Percentiles rank a stretch among this genome's conserved stretches.
These are phyloP conservation scores for Zosterops lateralis DNA, from an alignment of 2,113 vertebrate genomes.

Conservation along the genomic window DNA sequence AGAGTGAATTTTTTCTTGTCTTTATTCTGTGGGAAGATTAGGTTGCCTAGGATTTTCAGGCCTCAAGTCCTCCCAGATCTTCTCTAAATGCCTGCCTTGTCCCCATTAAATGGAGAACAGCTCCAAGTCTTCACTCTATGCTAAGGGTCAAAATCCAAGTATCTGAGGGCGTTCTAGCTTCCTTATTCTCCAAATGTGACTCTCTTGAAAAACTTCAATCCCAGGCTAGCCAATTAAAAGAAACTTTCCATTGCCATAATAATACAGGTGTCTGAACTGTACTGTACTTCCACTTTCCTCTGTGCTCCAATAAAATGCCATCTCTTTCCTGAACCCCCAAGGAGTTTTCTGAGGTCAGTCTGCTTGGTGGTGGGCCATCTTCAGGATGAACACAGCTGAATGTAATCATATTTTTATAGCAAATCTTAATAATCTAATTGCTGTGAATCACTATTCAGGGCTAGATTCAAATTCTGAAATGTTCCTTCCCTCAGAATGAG, in stretches of 20 bases:
- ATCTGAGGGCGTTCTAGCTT: background rate
- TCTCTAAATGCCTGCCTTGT: background rate
- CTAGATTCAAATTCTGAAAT: background rate
- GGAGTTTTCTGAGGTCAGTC: background rate
- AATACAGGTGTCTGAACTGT: background rate
- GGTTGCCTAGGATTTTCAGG: background rate
- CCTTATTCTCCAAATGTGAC: background rate
- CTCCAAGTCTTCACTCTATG: background rate
- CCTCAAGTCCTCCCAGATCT: background rate
- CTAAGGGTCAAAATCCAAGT: background rate
- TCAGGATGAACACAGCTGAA: background rate
- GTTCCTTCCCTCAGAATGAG: background rate
- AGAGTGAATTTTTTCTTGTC: background rate
- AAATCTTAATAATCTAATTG: slow-evolving; percentile 32
- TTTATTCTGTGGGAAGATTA: background rate
- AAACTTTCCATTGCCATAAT: background rate
- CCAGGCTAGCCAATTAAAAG: background rate
- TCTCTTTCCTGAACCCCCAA: background rate
- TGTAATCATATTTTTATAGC: background rate
- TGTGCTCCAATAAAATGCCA: background rate
- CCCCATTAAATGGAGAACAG: background rate
- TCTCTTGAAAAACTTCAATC: background rate
- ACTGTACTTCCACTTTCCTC: background rate
- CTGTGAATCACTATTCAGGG: background rate
- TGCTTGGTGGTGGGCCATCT: background rate